These are phyloP conservation scores for Crossaster papposus DNA, from an alignment of 53 echinoderm and acorn worm genomes.

Conservation along the genomic window DNA sequence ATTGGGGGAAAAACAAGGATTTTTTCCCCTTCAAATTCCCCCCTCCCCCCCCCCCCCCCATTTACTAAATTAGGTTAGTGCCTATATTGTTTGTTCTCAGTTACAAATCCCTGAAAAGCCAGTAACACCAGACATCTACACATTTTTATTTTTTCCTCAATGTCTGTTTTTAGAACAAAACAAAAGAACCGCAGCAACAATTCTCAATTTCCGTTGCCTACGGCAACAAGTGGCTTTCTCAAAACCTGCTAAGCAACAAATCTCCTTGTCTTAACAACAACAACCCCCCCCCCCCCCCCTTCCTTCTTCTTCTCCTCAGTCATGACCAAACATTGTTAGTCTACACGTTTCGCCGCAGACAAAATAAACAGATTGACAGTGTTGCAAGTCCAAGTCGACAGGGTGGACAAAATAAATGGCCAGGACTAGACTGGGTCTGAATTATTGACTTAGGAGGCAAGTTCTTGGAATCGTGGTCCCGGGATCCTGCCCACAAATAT, in stretches of 20 bases:
- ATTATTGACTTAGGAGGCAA: slow-evolving; percentile 6
- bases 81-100: too few species aligned
- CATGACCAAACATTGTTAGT: slow-evolving; percentile 19
- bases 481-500: slow-evolving; percentile 25
- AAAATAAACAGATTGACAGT: slow-evolving; percentile 56
- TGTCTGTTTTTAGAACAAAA: too few species aligned
- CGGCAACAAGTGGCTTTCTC: slow-evolving; percentile 1
- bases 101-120: too few species aligned
- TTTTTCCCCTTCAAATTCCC: too few species aligned
- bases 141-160: too few species aligned
- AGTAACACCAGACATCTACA: too few species aligned
- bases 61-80: too few species aligned
- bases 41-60: too few species aligned
- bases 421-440: not conserved
- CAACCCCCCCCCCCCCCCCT: not conserved
- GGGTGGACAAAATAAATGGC: slow-evolving; percentile 16
- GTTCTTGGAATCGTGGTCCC: not conserved
- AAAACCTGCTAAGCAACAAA: not conserved
- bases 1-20: too few species aligned
- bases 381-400: not conserved
- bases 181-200: too few species aligned
- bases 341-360: slow-evolving; percentile 1
- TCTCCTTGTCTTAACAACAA: not conserved
- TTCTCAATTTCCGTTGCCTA: too few species aligned
- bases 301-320: not conserved